phyloP scores from a whole-genome alignment of 2,888 invertebrate genomes.

The Automeris io region DNA sequence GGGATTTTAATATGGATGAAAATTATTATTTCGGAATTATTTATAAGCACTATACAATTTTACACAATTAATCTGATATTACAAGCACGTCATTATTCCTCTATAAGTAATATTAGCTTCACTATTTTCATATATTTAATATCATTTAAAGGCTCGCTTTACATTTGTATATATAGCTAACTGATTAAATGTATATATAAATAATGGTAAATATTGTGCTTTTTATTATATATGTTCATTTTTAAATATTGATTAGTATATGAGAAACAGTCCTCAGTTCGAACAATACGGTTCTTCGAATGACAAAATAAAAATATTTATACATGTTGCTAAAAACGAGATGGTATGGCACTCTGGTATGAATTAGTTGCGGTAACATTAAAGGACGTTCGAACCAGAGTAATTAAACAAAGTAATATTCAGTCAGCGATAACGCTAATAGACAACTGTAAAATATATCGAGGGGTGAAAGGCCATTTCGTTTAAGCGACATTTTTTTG shows the following conservation, averaged over 20 bases:
- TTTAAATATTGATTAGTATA: not conserved
- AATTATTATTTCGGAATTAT: slow-evolving; percentile 41
- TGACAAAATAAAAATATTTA: not conserved
- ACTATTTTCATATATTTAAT: not conserved
- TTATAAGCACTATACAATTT: slow-evolving; percentile 71
- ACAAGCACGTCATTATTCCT: slow-evolving; percentile 36
- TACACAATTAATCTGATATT: slow-evolving; percentile 46
- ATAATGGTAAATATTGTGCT: slow-evolving; percentile 34
- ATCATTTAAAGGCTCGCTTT: slow-evolving; percentile 20
- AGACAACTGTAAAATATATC: too few relatives aligned
- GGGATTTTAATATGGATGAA: slow-evolving; percentile 38
- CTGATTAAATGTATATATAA: slow-evolving; percentile 36
- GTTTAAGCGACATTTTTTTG: too few relatives aligned
- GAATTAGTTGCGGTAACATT: not conserved
- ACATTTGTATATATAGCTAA: slow-evolving; percentile 36
- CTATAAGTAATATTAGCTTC: slow-evolving; percentile 1
- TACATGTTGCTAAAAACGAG: not conserved
- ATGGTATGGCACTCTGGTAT: not conserved
- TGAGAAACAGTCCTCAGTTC: not conserved
- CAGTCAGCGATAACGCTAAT: too few relatives aligned
- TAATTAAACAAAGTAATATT: too few relatives aligned
- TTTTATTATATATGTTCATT: slow-evolving; percentile 8
- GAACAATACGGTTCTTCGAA: not conserved
- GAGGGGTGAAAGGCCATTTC: too few relatives aligned
- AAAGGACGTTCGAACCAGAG: not conserved